Evolutionary conservation across 2,113 vertebrate species (phyloP).

Genomic region (Petaurus breviceps): DNA sequence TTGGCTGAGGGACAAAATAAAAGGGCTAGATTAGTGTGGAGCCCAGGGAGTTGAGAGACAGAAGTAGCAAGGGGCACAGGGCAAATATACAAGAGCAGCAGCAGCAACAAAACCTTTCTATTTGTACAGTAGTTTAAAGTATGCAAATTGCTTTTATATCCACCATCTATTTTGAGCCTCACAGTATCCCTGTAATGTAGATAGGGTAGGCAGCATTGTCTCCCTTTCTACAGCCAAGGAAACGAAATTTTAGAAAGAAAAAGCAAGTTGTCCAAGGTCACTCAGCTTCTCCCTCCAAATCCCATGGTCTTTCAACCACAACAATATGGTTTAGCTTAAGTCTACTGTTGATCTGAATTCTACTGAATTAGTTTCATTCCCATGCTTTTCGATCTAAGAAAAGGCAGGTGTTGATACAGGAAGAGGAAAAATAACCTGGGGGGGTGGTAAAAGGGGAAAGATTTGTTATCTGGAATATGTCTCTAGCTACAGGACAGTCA

Average conservation of each 20-base stretch:
- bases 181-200: background rate
- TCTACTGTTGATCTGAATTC: background rate
- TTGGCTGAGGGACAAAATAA: background rate
- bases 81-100: background rate
- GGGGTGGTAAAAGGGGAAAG: background rate
- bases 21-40: background rate
- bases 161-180: background rate
- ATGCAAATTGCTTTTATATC: background rate
- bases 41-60: background rate
- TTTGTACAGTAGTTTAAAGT: background rate
- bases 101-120: background rate
- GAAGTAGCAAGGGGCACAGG: background rate
- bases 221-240: background rate
- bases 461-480: slow-evolving; percentile 3
- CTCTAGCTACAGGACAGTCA: slow-evolving; percentile 31
- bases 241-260: background rate
- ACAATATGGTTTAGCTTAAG: slow-evolving; percentile 6
- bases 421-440: slow-evolving; percentile 33
- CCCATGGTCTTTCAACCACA: background rate
- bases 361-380: slow-evolving; percentile 29
- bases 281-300: background rate
- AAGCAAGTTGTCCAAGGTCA: background rate
- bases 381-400: slow-evolving; percentile 28
- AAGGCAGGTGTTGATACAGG: background rate
- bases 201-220: background rate